These are phyloP conservation scores for Neopipo cinnamomea DNA, from an alignment of 2,113 vertebrate species.

Conservation along the genomic window DNA sequence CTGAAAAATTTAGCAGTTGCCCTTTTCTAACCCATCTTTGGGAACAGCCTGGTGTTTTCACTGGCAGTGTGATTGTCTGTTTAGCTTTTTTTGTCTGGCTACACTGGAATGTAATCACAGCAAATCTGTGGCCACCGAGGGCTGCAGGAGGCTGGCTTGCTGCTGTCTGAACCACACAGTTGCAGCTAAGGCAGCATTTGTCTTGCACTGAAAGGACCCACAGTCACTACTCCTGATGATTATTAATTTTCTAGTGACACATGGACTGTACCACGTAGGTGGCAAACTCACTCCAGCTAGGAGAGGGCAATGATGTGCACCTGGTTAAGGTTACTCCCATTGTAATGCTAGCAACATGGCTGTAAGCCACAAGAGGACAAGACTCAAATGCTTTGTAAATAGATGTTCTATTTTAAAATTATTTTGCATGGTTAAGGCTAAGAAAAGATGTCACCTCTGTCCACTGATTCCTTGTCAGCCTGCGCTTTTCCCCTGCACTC, in stretches of 20 bases:
- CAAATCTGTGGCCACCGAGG: not conserved
- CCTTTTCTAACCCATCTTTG: not conserved
- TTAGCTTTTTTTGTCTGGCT: not conserved
- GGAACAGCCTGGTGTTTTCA: not conserved
- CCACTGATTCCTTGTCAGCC: not conserved
- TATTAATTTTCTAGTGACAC: not conserved
- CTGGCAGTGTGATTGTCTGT: not conserved
- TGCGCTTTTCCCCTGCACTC: not conserved
- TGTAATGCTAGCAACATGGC: not conserved
- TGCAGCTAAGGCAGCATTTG: not conserved
- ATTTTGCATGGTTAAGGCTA: not conserved
- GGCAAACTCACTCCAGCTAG: not conserved
- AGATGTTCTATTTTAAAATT: not conserved
- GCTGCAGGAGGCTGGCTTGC: not conserved
- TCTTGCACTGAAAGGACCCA: not conserved
- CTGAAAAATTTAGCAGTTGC: constrained; percentile 4
- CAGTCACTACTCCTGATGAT: fast-evolving
- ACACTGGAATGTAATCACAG: not conserved
- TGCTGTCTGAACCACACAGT: not conserved
- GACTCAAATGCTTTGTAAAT: not conserved
- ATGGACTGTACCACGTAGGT: fast-evolving
- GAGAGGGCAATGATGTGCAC: not conserved
- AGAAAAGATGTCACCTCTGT: not conserved
- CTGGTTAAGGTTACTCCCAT: not conserved
- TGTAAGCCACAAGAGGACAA: not conserved